phyloP scores from a whole-genome alignment of 2,797 vertebrate genomes.

The Anas acuta region DNA sequence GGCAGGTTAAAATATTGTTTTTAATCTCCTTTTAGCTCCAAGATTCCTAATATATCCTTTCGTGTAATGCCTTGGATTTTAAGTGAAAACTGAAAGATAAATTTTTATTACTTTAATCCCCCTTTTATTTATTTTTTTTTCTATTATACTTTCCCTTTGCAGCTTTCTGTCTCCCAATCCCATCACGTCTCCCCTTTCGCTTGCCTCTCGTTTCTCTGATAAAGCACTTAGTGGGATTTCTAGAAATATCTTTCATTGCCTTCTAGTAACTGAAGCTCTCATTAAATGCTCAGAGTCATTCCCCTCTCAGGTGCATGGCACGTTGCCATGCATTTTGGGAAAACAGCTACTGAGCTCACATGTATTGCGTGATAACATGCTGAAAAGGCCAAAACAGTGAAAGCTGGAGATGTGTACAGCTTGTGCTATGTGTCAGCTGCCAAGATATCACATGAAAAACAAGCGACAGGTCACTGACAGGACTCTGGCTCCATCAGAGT shows the following conservation, averaged over 20 bases:
- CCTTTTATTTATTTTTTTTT: neutral
- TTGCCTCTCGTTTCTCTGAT: neutral
- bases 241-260: neutral
- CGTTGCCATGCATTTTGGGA: neutral
- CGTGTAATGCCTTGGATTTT: neutral
- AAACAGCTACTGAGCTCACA: neutral
- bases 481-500: neutral
- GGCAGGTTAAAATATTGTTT: neutral
- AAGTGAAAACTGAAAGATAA: neutral
- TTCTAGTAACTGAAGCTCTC: neutral
- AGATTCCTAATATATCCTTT: neutral
- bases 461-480: neutral
- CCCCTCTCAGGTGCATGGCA: neutral
- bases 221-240: neutral
- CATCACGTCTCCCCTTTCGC: accelerated
- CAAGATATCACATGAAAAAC: neutral
- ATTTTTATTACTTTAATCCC: neutral
- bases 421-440: neutral
- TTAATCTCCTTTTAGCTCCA: neutral
- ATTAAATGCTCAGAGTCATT: neutral
- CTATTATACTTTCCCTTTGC: neutral
- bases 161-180: neutral
- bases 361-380: accelerated
- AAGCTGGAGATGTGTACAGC: neutral
- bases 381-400: neutral